Conservation (phyloP, 2,113 vertebrate species). For the Oryzias celebensis region DNA sequence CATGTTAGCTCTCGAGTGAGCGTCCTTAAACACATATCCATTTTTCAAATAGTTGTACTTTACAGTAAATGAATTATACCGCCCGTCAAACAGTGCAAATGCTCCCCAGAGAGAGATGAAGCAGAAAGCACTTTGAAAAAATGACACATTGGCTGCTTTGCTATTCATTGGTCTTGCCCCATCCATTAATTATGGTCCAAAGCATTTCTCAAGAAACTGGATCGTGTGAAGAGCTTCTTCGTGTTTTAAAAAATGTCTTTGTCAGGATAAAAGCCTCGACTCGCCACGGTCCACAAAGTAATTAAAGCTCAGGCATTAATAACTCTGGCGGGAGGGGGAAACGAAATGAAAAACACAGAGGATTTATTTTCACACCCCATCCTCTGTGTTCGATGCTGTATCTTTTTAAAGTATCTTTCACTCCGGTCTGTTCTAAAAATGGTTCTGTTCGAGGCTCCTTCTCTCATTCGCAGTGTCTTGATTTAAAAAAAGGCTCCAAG, state of each 20-base stretch:
- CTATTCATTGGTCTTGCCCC: conserved; percentile 54
- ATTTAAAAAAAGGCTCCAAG: conserved; percentile 44
- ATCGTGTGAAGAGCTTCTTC: conserved; percentile 42
- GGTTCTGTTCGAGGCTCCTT: conserved; percentile 24
- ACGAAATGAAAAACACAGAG: conserved; percentile 50
- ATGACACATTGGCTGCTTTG: conserved; percentile 49
- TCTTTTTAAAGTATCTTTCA: conserved; percentile 44
- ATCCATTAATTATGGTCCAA: conserved; percentile 52
- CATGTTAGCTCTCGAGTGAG: too few relatives aligned
- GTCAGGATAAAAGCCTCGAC: conserved; percentile 41
- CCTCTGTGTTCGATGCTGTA: conserved; percentile 32
- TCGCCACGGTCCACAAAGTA: conserved; percentile 52
- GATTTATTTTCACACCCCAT: conserved; percentile 59
- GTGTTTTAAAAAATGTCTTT: conserved; percentile 35
- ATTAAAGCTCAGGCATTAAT: conserved; percentile 65
- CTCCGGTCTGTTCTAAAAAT: conserved; percentile 34
- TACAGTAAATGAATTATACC: conserved; percentile 38
- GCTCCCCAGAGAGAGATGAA: conserved; percentile 30
- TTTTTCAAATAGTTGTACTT: conserved; percentile 35
- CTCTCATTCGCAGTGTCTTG: conserved; percentile 17
- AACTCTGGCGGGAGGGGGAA: conserved; percentile 46
- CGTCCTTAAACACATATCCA: conserved; percentile 4
- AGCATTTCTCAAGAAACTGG: conserved; percentile 21
- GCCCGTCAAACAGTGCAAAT: conserved; percentile 24
- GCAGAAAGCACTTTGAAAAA: conserved; percentile 17